Evolutionary conservation across 2,113 vertebrate species (phyloP), one percentile per base, ranked within the genome.

Genomic region (Nerophis ophidion): DNA sequence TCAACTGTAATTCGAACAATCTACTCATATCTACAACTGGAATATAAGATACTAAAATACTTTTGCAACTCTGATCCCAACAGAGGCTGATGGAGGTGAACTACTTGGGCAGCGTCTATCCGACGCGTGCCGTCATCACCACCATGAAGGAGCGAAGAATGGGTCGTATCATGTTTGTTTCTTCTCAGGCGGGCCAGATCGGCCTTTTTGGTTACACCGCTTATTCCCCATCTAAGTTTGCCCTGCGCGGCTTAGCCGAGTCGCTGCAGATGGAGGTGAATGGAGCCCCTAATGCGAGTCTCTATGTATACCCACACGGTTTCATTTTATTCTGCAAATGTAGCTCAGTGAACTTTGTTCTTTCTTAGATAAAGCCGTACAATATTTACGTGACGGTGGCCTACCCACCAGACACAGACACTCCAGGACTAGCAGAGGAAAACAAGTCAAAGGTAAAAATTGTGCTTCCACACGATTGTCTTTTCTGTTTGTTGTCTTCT

Each of bases 331-430:
- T 49, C 26, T 50, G 9, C 26, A 10, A 40, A 14, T 57, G 35
- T 44, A 15, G 26, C 7, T 62, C 0, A 51, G 19, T 42, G 46
- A 34, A 8, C 53, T 3, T 33, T 52, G n/a, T 54, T 51, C 42
- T 48, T 17, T 54, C 56, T 40, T 84, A 99, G 96, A 93, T 99
- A 65, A 99, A 99, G 88, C 95, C 96, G 0, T 99, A 98, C 60
- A 99, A 99, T n/a, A 88, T 99, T 81, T 98, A 96, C 1, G 7
- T 99, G 66, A 99, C 95, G 0, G 84, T 99, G 68, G 95, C 95
- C 15, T 99, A 94, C 79, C 97, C 97, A 5, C 96, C 97, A 6
- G 97, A 99, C 83, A 99, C 97, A 0, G 96, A 99, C 74, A 99
- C 97, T 8, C 96, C 96, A 59, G 94, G 95, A 19, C 82, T 93